Base-by-base conservation (phyloP, 2,113 vertebrate species). In the Pycnonotus jocosus region DNA sequence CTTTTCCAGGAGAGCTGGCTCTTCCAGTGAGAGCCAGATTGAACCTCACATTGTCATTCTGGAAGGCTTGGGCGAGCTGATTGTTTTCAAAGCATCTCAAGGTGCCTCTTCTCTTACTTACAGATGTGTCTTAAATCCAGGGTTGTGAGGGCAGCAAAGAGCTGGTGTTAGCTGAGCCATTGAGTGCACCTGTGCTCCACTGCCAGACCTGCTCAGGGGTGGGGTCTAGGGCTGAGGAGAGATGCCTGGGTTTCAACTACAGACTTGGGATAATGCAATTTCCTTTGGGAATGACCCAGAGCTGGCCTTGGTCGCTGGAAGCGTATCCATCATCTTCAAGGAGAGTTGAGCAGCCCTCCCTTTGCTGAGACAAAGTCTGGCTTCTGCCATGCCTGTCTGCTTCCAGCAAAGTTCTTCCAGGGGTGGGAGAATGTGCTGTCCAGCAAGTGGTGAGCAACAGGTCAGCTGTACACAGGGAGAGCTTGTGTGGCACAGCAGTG, bases 131-230 rank as follows among this genome's bases (percentile, higher is more conserved):
- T 62, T 60, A 58, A 60, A 56, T 62, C 19, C 10, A n/a, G 51
- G 48, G 12, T 13, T 22, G 12, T 38, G 57, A 37, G 31, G 27
- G 35, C 56, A 76, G 81, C 1, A 1, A 0, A 1, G 37, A 56
- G 47, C 62, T 66, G n/a, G 15, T 77, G 30, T 64, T n/a, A 51
- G 20, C 35, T 38, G 58, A 69, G 71, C 48, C 20, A 8, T 1
- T 0, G 0, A n/a, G 25, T 12, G 35, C 11, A 28, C 2, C 18
- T 0, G 0, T 50, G 45, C 37, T 54, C n/a, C 7, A 3, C 53
- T 64, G 27, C 21, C 31, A 81, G 70, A 3, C 12, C 51, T 47
- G 35, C 24, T 60, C 27, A 20, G 62, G 22, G 20, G 1, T 1
- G 18, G 44, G 27, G 2, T 45, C 17, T 37, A 6, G n/a, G 35